phyloP scores from a whole-genome alignment of 2,113 vertebrate genomes.

The Coptodon bakossiorum region DNA sequence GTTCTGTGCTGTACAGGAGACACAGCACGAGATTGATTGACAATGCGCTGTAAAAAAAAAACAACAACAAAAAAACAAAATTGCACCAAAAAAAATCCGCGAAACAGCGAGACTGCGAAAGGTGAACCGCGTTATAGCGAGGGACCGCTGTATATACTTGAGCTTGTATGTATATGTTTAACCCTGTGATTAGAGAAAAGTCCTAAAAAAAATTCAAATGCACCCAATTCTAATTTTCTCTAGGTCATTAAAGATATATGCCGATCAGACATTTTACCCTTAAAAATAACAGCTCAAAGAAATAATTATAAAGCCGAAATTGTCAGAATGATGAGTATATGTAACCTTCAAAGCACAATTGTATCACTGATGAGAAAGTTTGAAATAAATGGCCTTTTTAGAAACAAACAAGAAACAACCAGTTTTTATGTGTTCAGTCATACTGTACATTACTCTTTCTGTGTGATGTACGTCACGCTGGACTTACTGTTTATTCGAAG shows the following conservation, averaged over 20 bases:
- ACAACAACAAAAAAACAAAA: neutral
- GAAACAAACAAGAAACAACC: neutral
- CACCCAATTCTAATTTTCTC: neutral
- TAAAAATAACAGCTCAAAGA: neutral
- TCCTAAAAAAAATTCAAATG: neutral
- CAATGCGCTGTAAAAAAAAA: neutral
- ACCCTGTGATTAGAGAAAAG: neutral
- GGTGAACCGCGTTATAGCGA: neutral
- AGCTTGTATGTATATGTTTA: neutral
- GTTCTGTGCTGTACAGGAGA: neutral
- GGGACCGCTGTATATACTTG: neutral
- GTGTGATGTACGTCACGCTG: neutral
- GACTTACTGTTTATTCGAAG: constrained; percentile 77
- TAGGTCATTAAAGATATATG: neutral
- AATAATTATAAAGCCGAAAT: neutral
- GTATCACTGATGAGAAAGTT: neutral
- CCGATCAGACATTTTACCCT: neutral
- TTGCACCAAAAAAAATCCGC: neutral
- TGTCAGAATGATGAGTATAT: neutral
- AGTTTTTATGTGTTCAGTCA: neutral
- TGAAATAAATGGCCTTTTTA: neutral
- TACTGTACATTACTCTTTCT: neutral
- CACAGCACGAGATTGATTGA: neutral
- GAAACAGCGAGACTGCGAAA: neutral
- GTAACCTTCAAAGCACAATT: neutral